Conservation (phyloP, 2,888 invertebrate species). For the Coelinius sp. region DNA sequence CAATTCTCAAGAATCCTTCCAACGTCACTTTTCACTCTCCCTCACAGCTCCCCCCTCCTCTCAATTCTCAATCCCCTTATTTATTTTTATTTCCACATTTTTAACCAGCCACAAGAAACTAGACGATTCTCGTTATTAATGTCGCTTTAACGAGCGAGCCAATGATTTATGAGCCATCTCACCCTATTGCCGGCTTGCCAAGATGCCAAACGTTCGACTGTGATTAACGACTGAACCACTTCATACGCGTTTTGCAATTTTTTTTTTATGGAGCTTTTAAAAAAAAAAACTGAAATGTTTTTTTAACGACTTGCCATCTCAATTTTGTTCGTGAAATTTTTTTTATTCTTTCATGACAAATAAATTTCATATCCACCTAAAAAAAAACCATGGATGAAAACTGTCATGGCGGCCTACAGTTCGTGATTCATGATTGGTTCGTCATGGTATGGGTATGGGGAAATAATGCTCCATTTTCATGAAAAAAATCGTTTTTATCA, state of each 20-base stretch:
- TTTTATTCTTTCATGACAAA: neutral
- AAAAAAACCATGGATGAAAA: too few species aligned
- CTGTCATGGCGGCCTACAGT: too few species aligned
- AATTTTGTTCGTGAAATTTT: neutral
- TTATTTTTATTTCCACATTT: slow-evolving; percentile 44
- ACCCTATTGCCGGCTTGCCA: slow-evolving; percentile 31
- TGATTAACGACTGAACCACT: slow-evolving; percentile 34
- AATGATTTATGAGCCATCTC: slow-evolving; percentile 42
- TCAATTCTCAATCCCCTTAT: slow-evolving; percentile 27
- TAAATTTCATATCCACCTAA: too few species aligned
- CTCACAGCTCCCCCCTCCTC: slow-evolving; percentile 9
- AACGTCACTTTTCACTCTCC: slow-evolving; percentile 17
- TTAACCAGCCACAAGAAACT: neutral
- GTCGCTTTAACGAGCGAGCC: slow-evolving; percentile 41
- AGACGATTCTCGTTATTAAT: slow-evolving; percentile 39
- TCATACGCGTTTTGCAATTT: slow-evolving; percentile 4
- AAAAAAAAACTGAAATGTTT: slow-evolving; percentile 9
- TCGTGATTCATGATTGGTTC: too few species aligned
- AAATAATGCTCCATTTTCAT: too few species aligned
- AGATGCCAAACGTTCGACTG: slow-evolving; percentile 35
- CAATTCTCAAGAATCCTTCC: slow-evolving; percentile 45
- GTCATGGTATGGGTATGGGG: too few species aligned
- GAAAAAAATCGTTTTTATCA: too few species aligned
- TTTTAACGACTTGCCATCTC: slow-evolving; percentile 30
- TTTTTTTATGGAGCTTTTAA: neutral